These are phyloP conservation scores for Cryptoprocta ferox DNA, from an alignment of 2,797 vertebrate genomes.

Conservation along the genomic window DNA sequence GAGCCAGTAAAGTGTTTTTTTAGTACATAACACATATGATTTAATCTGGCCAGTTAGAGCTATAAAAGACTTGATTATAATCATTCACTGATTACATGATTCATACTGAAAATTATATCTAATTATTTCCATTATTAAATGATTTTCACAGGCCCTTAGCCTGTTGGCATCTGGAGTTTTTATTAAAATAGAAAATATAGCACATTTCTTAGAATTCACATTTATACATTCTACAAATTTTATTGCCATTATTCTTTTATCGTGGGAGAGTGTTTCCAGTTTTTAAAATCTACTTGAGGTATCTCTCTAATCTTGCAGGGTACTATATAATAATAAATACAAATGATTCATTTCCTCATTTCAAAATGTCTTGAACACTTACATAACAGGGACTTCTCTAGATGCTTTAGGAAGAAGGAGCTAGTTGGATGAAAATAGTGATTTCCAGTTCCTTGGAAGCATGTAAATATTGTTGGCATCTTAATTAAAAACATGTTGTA, in stretches of 20 bases:
- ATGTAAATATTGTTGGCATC: not conserved
- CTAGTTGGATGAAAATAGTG: not conserved
- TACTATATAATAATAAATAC: constrained; percentile 4
- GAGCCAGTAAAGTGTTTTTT: not conserved
- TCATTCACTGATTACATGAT: not conserved
- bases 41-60: not conserved
- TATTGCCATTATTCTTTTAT: not conserved
- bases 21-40: not conserved
- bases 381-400: not conserved
- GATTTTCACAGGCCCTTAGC: constrained; percentile 11
- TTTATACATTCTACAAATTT: not conserved
- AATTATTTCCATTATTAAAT: constrained; percentile 42
- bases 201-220: not conserved
- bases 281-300: constrained; percentile 4
- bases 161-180: not conserved
- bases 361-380: not conserved
- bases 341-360: not conserved
- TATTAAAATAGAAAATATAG: not conserved
- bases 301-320: not conserved
- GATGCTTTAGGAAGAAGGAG: not conserved
- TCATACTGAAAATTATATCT: constrained; percentile 28
- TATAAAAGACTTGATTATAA: not conserved
- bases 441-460: not conserved
- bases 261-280: not conserved
- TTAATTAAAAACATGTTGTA: not conserved